These are phyloP conservation scores for Podarcis cretensis DNA, from an alignment of 2,113 vertebrate species.

Conservation along the genomic window DNA sequence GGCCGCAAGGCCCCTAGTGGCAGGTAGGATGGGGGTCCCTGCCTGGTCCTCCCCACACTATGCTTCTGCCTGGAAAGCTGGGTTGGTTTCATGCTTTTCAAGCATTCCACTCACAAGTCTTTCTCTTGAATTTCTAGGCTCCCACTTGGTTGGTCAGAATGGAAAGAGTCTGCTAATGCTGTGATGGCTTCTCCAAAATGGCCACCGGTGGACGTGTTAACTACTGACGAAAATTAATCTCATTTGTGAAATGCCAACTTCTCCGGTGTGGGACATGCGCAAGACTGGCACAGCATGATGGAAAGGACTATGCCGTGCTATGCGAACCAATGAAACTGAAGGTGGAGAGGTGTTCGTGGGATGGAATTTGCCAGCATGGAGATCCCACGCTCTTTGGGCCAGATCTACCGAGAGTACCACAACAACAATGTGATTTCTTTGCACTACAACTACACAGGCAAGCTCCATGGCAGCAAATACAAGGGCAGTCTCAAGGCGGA, in stretches of 20 bases:
- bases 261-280: no score
- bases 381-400: not conserved
- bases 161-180: not conserved
- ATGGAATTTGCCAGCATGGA: not conserved
- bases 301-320: not conserved
- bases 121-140: not conserved
- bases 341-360: not conserved
- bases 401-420: slow-evolving; percentile 1
- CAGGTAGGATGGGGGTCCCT: no score
- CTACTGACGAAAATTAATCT: not conserved
- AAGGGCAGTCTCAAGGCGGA: slow-evolving; percentile 77
- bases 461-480: slow-evolving; percentile 81
- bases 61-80: not conserved
- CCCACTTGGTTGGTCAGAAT: not conserved
- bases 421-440: slow-evolving; percentile 73
- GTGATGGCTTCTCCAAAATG: not conserved
- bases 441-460: slow-evolving; percentile 91
- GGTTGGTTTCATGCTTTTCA: not conserved
- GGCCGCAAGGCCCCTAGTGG: no score
- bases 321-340: not conserved
- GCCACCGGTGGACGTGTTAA: not conserved
- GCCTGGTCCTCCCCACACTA: no score
- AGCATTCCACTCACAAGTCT: not conserved
- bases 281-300: not conserved
- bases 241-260: not conserved